Base-by-base conservation (phyloP, 1,140 invertebrate species). In the Thaumatotibia leucotreta region DNA sequence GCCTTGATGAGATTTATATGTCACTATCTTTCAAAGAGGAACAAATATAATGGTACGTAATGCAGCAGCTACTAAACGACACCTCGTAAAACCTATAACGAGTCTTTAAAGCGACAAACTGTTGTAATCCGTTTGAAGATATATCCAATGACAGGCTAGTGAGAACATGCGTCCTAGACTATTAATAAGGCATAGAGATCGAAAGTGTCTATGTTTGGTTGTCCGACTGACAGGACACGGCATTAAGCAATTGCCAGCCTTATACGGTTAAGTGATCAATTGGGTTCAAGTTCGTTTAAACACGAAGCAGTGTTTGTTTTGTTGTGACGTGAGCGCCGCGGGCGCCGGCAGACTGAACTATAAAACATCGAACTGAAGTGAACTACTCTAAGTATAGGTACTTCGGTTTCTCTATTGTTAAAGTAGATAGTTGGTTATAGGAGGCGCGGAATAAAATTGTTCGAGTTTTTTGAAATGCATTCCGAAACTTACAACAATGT, bases 251-350 rank as follows among this genome's bases (percentile, higher is more conserved):
- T 70, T 62, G 68, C 54, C 24, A 64, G 31, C 69, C 69, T 68
- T 65, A 70, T 68, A 74, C 54, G 72, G 70, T 52, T 67, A 72
- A 72, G 62, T 58, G 72, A 68, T 67, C 50, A 52, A 74, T 69
- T 74, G 65, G 72, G 73, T 76, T 76, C 75, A 77, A 75, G 75
- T 75, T 76, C 74, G 74, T 73, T 71, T 74, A 62, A 61, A 67
- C 69, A 73, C 63, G 39, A 61, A 58, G 39, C 63, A 66, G 67
- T 78, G 71, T 83, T 83, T 79, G 77, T 79, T 83, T 82, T 79
- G 78, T 79, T 69, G 69, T 72, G 71, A 76, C 75, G 73, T 75
- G 77, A 75, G 70, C 32, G 76, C 79, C 76, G 71, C 74, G 65
- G 76, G 79, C 81, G 73, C 79, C 78, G 72, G 74, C 73, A 11